Base-by-base conservation (phyloP, 1,140 invertebrate genomes). In the Halictus rubicundus region DNA sequence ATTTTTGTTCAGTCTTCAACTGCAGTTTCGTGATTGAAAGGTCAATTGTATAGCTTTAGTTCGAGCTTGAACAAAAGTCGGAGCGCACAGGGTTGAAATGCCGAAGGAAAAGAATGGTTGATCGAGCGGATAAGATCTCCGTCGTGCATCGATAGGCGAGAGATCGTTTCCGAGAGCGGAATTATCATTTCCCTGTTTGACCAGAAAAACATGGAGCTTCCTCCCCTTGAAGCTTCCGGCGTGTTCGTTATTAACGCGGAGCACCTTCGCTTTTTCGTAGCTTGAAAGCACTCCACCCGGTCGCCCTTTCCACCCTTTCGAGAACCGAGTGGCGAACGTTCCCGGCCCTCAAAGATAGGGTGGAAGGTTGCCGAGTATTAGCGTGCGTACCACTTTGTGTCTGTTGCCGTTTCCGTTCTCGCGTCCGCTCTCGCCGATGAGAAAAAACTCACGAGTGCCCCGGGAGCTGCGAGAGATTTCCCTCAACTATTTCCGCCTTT, bases 401-500 rank as follows among this genome's bases (percentile, higher is more conserved):
- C 66, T 77, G 54, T 70, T 77, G 66, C 66, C 66, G 66, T 77
- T 77, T 70, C 39, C 66, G 65, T 69, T 69, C 25, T 49, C 60
- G 61, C n/a, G 7, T 8, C 14, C 46, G 27, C 46, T 23, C 8
- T 7, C 9, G 10, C 16, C 7, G 72, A 66, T 39, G 61, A 66
- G 65, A 32, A 49, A 69, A 59, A 42, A 8, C 75, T 49, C 42
- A 27, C 52, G 59, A 60, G 63, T 9, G 46, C 52, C 37, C 52
- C 5, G 42, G 32, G 66, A 57, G 63, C 32, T 32, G 32, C 32
- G 32, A 32, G 63, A 74, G 74, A 79, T 69, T 76, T 59, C 83
- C 85, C 83, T 81, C 84, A 84, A 88, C 78, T 69, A 83, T 89
- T 87, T 88, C 69, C 82, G 81, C 83, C 79, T 87, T 64, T 66